A percentile compares a stretch with the other conserved stretches of the same genome.
Conservation (phyloP, 2,113 vertebrate genomes). For the Sylvilagus bachmani region DNA sequence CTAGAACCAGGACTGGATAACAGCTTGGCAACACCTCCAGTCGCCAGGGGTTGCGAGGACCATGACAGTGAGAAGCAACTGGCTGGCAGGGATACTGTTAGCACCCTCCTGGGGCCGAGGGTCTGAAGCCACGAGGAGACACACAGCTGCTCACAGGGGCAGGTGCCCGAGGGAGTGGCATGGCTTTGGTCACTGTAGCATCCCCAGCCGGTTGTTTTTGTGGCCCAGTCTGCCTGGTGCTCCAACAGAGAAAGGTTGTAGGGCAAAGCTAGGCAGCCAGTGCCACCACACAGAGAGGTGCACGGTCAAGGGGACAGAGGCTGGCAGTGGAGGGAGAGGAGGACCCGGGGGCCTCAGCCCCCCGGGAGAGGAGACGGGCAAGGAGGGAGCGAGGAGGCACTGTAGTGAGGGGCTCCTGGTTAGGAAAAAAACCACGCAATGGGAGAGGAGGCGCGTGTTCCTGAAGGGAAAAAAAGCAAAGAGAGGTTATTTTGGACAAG, state of each 20-base stretch:
- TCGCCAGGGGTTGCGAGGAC: background rate
- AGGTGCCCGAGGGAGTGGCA: background rate
- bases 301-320: background rate
- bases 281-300: background rate
- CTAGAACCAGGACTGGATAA: background rate
- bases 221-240: background rate
- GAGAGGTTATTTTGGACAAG: constrained; percentile 75
- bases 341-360: background rate
- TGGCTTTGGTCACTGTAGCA: background rate
- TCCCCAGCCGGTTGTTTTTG: background rate
- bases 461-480: constrained; percentile 76
- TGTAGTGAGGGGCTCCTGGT: constrained; percentile 41
- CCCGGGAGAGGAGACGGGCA: constrained; percentile 17
- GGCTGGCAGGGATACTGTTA: background rate
- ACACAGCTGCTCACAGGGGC: background rate
- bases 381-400: constrained; percentile 10
- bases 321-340: background rate
- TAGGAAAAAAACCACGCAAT: constrained; percentile 4
- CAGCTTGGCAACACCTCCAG: background rate
- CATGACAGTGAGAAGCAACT: background rate
- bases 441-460: constrained; percentile 61
- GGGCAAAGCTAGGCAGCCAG: background rate
- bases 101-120: background rate
- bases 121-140: background rate
- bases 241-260: background rate